Conservation (phyloP, 2,888 invertebrate species). For the Lasioglossum oenotherae region DNA sequence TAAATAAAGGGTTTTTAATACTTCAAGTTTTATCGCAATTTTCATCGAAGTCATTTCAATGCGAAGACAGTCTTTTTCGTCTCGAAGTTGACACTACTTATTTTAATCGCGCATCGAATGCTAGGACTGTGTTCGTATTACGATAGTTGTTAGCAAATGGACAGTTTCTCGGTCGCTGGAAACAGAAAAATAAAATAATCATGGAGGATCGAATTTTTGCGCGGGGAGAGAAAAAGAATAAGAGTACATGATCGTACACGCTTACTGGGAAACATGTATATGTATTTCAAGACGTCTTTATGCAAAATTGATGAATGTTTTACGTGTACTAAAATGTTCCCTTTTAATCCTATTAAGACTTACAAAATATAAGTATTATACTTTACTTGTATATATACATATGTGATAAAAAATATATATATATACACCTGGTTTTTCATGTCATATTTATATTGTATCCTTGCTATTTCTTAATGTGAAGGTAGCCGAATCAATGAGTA, state of each 20-base stretch:
- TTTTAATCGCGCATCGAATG: conserved; percentile 65
- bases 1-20: conserved; percentile 70
- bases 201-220: conserved; percentile 56
- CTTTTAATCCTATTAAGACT: conserved; percentile 80
- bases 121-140: conserved; percentile 68
- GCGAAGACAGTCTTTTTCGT: conserved; percentile 68
- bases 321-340: conserved; percentile 79
- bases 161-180: conserved; percentile 60
- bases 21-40: conserved; percentile 68
- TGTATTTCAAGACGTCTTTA: conserved; percentile 76
- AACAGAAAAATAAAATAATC: conserved; percentile 40
- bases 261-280: conserved; percentile 71
- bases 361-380: conserved; percentile 78
- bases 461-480: conserved; percentile 48
- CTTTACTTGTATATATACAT: conserved; percentile 80
- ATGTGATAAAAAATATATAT: conserved; percentile 80
- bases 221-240: conserved; percentile 30
- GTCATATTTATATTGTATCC: conserved; percentile 71
- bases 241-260: conserved; percentile 67
- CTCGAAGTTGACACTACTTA: conserved; percentile 59
- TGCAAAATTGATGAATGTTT: conserved; percentile 78
- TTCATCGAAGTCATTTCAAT: conserved; percentile 58
- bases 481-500: conserved; percentile 34
- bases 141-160: conserved; percentile 66
- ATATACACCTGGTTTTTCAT: conserved; percentile 76